Conservation (phyloP, 1,140 invertebrate species). For the Drosophila willistoni region DNA sequence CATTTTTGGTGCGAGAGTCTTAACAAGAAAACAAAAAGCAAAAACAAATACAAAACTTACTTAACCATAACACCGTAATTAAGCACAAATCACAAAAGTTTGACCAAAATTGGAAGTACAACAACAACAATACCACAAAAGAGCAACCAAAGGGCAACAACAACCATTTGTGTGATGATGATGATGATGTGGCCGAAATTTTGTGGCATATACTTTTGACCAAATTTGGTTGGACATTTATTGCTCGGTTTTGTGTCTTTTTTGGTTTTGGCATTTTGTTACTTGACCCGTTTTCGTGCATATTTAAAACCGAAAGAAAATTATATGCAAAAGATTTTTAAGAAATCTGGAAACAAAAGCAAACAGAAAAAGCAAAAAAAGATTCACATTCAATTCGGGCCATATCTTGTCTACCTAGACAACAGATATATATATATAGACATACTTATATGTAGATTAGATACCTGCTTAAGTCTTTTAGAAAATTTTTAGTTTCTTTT, state of each 20-base stretch:
- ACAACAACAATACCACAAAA: conserved; percentile 31
- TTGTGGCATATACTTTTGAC: conserved; percentile 65
- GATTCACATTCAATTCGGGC: not conserved
- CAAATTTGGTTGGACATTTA: conserved; percentile 54
- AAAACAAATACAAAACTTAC: conserved; percentile 10
- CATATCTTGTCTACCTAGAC: not conserved
- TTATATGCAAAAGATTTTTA: conserved; percentile 26
- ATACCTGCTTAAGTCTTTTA: not conserved
- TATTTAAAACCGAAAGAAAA: conserved; percentile 5
- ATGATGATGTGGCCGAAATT: conserved; percentile 45
- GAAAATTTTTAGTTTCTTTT: conserved; percentile 21
- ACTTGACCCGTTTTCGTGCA: conserved; percentile 26
- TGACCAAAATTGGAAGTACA: conserved; percentile 59
- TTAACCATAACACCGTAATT: conserved; percentile 56
- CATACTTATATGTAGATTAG: not conserved
- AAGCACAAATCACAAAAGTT: conserved; percentile 63
- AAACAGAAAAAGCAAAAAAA: not conserved
- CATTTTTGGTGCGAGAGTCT: conserved; percentile 45
- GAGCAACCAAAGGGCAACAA: conserved; percentile 35
- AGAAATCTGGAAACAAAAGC: conserved; percentile 38
- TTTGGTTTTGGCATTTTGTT: not conserved
- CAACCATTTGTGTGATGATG: conserved; percentile 36
- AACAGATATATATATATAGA: not conserved
- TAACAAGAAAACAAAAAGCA: not conserved
- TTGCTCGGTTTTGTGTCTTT: conserved; percentile 36